These are phyloP conservation scores for Pseudochirops cupreus DNA, from an alignment of 2,797 vertebrate genomes.

Conservation along the genomic window DNA sequence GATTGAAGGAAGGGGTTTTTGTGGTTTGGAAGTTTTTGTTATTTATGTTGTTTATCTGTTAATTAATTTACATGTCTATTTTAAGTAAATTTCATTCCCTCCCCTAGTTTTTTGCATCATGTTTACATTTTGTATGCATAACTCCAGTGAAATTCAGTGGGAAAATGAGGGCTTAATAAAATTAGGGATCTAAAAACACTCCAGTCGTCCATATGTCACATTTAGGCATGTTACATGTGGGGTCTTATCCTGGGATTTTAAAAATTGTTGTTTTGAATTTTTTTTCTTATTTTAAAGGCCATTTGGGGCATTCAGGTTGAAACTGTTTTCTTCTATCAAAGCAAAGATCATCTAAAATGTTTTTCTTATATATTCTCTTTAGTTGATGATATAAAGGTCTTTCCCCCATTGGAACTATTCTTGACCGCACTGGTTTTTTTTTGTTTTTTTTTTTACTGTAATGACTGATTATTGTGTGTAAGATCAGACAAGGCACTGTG, in stretches of 20 bases:
- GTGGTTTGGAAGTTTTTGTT: neutral
- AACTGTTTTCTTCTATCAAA: neutral
- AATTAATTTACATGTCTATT: neutral
- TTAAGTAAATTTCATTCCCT: neutral
- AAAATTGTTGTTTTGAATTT: neutral
- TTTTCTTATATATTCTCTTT: neutral
- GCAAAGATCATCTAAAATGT: neutral
- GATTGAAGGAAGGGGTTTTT: neutral
- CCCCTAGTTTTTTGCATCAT: neutral
- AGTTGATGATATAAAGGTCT: neutral
- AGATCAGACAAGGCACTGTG: neutral
- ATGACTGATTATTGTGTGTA: neutral
- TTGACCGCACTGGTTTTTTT: neutral
- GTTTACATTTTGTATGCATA: neutral
- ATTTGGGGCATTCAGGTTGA: neutral
- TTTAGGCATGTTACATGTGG: neutral
- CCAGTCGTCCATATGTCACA: neutral
- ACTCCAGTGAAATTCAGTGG: neutral
- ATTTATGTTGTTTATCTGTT: neutral
- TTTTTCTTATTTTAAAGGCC: neutral
- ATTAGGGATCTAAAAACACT: neutral
- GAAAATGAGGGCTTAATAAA: neutral
- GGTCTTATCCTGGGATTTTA: neutral
- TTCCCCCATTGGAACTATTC: neutral
- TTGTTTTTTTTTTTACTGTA: neutral